Evolutionary conservation across 1,140 invertebrate genomes (phyloP).

Genomic region (Eciton burchellii): DNA sequence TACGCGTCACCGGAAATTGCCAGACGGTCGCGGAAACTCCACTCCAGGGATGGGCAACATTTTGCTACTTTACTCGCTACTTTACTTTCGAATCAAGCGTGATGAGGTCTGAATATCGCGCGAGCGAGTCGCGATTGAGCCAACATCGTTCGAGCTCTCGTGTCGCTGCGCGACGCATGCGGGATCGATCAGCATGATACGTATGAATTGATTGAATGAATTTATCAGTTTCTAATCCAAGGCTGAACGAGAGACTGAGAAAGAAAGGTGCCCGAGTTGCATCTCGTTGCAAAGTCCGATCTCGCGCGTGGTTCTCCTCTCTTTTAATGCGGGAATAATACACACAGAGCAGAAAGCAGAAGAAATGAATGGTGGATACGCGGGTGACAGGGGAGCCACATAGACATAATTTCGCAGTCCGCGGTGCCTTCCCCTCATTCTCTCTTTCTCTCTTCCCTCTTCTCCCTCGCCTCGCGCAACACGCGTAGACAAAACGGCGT

Average conservation of each 20-base stretch:
- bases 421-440: slow-evolving; percentile 5
- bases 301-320: no score
- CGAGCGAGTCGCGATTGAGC: not conserved
- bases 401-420: slow-evolving; percentile 33
- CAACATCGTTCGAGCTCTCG: slow-evolving; percentile 20
- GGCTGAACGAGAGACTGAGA: no score
- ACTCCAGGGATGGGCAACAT: not conserved
- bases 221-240: no score
- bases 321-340: not conserved
- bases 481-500: slow-evolving; percentile 54
- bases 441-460: slow-evolving; percentile 1
- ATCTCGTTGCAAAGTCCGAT: not conserved
- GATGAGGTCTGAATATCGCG: slow-evolving; percentile 4
- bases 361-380: not conserved
- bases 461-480: not conserved
- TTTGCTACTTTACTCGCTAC: slow-evolving; percentile 27
- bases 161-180: slow-evolving; percentile 12
- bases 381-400: slow-evolving; percentile 19
- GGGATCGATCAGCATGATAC: slow-evolving; percentile 3
- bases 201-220: not conserved
- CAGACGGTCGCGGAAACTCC: no score
- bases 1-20: not conserved
- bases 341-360: not conserved
- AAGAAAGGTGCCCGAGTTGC: no score
- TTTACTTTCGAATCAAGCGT: not conserved